phyloP scores from a whole-genome alignment of 2,888 invertebrate genomes.

The Amiota mariae region DNA sequence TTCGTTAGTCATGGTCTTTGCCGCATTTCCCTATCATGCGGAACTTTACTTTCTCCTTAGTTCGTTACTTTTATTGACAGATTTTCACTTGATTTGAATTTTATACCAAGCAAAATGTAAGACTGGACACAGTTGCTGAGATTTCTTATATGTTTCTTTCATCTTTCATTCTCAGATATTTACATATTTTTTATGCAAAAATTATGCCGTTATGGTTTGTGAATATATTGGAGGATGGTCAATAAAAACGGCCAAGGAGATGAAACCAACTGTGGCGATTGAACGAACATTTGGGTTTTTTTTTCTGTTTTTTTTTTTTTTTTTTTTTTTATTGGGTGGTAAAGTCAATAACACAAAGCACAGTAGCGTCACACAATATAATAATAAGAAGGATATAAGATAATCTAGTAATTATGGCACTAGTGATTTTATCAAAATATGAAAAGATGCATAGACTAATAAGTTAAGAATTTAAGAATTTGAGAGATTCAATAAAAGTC shows the following conservation, averaged over 20 bases:
- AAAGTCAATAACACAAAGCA: neutral
- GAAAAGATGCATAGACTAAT: no score
- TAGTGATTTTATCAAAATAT: no score
- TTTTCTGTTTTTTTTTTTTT: conserved; percentile 46
- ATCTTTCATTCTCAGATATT: conserved; percentile 59
- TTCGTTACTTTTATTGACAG: conserved; percentile 59
- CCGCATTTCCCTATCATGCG: conserved; percentile 36
- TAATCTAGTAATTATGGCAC: no score
- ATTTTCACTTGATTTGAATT: conserved; percentile 68
- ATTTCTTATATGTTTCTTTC: conserved; percentile 50
- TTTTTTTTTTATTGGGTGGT: conserved; percentile 57
- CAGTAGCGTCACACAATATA: conserved; percentile 46
- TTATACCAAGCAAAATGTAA: conserved; percentile 38
- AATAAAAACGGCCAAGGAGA: neutral
- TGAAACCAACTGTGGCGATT: conserved; percentile 44
- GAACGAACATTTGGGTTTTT: conserved; percentile 57
- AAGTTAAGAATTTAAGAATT: no score
- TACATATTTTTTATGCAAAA: conserved; percentile 72
- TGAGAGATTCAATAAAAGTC: neutral
- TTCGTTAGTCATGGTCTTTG: conserved; percentile 58
- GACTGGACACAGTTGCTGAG: conserved; percentile 54
- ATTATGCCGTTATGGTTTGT: conserved; percentile 66
- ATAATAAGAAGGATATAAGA: neutral
- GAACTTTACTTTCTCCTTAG: conserved; percentile 24
- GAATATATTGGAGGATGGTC: conserved; percentile 37